A percentile compares a stretch with the other conserved stretches of the same genome.
Evolutionary conservation across 2,888 invertebrate species (phyloP).

Genomic region (Tenthredo amoena): DNA sequence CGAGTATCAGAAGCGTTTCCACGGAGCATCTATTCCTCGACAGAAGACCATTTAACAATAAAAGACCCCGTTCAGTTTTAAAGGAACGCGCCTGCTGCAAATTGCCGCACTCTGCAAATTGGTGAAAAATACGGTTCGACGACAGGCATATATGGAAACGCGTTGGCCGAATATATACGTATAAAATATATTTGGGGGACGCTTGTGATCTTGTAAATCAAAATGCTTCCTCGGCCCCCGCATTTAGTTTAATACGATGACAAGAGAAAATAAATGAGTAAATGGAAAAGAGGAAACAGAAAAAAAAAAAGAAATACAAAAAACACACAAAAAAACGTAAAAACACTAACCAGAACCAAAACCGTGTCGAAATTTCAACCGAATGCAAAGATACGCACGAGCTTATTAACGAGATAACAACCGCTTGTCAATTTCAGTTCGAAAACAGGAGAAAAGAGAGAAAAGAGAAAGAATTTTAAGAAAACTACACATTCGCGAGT

Average conservation of each 20-base stretch:
- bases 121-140: constrained; percentile 12
- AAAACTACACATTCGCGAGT: not conserved
- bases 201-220: constrained; percentile 42
- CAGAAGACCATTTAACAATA: not conserved
- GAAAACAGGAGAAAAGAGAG: not conserved
- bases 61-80: not conserved
- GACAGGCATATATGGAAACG: not conserved
- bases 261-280: not conserved
- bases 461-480: not conserved
- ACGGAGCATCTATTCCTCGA: constrained; percentile 43
- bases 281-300: not conserved
- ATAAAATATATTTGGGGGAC: not conserved
- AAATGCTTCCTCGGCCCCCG: constrained; percentile 44
- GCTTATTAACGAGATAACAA: not conserved
- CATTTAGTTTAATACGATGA: constrained; percentile 15
- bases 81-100: not conserved
- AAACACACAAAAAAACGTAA: not conserved
- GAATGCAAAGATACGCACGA: constrained; percentile 30
- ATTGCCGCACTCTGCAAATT: not conserved
- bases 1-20: constrained; percentile 47
- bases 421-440: not conserved
- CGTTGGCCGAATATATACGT: not conserved
- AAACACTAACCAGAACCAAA: not conserved
- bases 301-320: not conserved
- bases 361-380: constrained; percentile 34